phyloP scores from a whole-genome alignment of 2,888 invertebrate species.

The Tetanocera ferruginea region DNA sequence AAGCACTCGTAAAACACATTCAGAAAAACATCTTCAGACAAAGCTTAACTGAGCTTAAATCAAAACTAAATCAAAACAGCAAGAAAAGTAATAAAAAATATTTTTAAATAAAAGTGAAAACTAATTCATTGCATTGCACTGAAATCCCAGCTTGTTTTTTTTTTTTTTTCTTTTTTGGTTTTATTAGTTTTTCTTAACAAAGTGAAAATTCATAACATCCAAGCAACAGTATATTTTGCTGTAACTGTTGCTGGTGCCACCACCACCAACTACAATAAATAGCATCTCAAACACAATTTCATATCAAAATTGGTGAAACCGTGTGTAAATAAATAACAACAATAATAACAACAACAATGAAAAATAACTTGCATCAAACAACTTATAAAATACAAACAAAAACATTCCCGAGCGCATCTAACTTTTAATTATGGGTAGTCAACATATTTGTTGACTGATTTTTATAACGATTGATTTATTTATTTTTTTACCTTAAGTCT shows the following conservation, averaged over 20 bases:
- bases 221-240: neutral
- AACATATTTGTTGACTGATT: neutral
- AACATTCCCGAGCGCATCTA: conserved; percentile 5
- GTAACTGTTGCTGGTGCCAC: neutral
- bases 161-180: too few relatives aligned
- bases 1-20: neutral
- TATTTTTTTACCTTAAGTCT: neutral
- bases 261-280: neutral
- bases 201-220: conserved; percentile 9
- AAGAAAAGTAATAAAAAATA: neutral
- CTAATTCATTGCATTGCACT: conserved; percentile 8
- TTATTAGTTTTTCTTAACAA: neutral
- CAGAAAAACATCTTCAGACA: neutral
- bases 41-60: neutral
- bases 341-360: neutral
- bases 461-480: neutral
- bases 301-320: conserved; percentile 26
- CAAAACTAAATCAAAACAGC: neutral
- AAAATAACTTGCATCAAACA: neutral
- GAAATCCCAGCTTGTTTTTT: neutral
- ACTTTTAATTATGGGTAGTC: conserved; percentile 11
- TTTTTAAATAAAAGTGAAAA: conserved; percentile 19
- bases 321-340: conserved; percentile 11
- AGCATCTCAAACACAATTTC: neutral
- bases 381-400: neutral